Evolutionary conservation across 2,888 invertebrate genomes (phyloP).

Genomic region (Mimachlamys varia): DNA sequence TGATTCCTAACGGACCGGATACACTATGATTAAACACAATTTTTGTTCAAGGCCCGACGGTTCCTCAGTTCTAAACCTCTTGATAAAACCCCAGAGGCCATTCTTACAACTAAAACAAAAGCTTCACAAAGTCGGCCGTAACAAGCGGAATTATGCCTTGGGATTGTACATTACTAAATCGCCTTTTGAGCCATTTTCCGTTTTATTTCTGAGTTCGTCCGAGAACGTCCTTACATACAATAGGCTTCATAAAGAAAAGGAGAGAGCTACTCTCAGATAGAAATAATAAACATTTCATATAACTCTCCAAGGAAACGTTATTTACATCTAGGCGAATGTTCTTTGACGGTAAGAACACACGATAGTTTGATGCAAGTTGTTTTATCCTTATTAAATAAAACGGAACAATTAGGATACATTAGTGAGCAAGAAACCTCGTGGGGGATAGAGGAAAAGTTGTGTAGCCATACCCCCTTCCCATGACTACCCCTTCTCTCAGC

Average conservation of each 20-base stretch:
- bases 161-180: background rate
- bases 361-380: slow-evolving; percentile 18
- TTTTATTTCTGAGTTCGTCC: slow-evolving; percentile 20
- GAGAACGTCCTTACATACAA: background rate
- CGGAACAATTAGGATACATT: slow-evolving; percentile 3
- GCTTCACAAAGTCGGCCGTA: background rate
- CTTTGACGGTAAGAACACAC: slow-evolving; percentile 15
- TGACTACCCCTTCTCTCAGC: background rate
- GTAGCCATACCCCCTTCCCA: background rate
- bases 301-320: background rate
- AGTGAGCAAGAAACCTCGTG: slow-evolving; percentile 21
- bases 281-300: background rate
- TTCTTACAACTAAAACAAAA: background rate
- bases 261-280: background rate
- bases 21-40: background rate
- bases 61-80: background rate
- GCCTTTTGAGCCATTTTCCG: background rate
- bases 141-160: background rate
- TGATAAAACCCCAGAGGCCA: background rate
- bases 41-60: background rate
- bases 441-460: background rate
- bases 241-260: background rate
- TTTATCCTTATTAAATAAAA: slow-evolving; percentile 36
- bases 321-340: background rate
- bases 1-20: background rate